Evolutionary conservation across 2,113 vertebrate species (phyloP), one percentile per base, ranked within the genome.

Genomic region (Vimba vimba): DNA sequence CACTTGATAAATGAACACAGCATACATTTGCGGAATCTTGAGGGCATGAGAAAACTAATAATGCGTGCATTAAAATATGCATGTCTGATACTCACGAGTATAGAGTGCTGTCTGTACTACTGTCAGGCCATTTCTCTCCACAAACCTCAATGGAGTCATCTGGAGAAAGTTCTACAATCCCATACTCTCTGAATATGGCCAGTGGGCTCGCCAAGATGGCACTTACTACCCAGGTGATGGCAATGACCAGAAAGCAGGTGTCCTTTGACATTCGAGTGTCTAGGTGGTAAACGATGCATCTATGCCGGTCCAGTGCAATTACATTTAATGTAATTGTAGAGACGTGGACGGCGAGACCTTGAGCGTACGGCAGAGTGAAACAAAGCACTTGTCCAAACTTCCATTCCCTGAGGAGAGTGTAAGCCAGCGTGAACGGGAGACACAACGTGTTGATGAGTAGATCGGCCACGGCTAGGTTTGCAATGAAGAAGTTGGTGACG

Each of bases 401-500:
- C 98, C 97, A 99, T 84, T 97, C 96, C 0, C 95, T 96, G 79
- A 96, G 89, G 25, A 99, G 94, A 0, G 97, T 98, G 81, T 99
- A 97, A 89, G 96, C 93, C 17, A 99, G 93, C 2, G 97, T 99
- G 91, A 97, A 99, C 0, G 98, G 98, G 73, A 99, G 91, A 81
- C 97, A 99, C 85, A 99, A 81, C 0, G 95, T 97, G 81, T 98
- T 98, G 85, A 99, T 97, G 59, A 99, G 91, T 88, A 99, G 87
- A 88, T 99, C 97, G 0, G 97, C 96, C 88, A 99, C 96, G 0
- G 97, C 97, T 85, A 99, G 91, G 87, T 98, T 99, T 36, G 96
- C 96, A 1, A 99, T 99, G 85, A 99, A 99, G 91, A 97, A 98
- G 89, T 99, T 99, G 12, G 97, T 99, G 19, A 98, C 97, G 0